Conservation (phyloP, 1,140 invertebrate genomes). For the Aphelenchoides besseyi region DNA sequence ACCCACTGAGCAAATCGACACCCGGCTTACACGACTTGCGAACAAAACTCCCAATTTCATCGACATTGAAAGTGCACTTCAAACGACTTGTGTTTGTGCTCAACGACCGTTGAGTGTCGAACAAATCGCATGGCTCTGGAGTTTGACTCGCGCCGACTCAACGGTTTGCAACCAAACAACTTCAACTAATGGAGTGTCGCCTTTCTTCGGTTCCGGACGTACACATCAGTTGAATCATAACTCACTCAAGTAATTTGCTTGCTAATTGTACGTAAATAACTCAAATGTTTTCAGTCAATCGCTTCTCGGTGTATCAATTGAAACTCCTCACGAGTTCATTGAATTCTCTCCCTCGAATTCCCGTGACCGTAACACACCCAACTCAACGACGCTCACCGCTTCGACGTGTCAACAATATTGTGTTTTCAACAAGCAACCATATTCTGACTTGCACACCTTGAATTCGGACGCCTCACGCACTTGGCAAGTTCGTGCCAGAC, state of each 20-base stretch:
- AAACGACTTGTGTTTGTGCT: not conserved
- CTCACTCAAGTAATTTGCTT: too few relatives aligned
- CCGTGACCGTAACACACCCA: conserved; percentile 8
- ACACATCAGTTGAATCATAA: too few relatives aligned
- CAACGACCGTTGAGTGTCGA: not conserved
- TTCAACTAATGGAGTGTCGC: not conserved
- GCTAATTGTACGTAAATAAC: too few relatives aligned
- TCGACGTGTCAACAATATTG: conserved; percentile 14
- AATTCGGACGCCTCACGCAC: conserved; percentile 1
- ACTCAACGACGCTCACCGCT: not conserved
- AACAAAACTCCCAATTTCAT: not conserved
- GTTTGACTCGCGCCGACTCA: not conserved
- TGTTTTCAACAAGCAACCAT: conserved; percentile 10
- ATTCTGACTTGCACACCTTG: not conserved
- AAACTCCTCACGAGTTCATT: conserved; percentile 6
- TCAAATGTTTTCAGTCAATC: conserved; percentile 10
- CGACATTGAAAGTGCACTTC: not conserved
- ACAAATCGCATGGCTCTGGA: conserved; percentile 6
- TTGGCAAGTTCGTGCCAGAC: not conserved
- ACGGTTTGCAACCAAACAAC: not conserved
- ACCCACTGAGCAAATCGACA: not conserved
- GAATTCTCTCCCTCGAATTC: not conserved
- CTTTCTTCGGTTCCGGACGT: not conserved
- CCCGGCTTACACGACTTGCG: not conserved
- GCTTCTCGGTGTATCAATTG: not conserved